A percentile compares a stretch with the other conserved stretches of the same genome.
These are phyloP conservation scores for Isaurus tuberculatus DNA, from an alignment of 92 coral and sea anemone species.

Conservation along the genomic window DNA sequence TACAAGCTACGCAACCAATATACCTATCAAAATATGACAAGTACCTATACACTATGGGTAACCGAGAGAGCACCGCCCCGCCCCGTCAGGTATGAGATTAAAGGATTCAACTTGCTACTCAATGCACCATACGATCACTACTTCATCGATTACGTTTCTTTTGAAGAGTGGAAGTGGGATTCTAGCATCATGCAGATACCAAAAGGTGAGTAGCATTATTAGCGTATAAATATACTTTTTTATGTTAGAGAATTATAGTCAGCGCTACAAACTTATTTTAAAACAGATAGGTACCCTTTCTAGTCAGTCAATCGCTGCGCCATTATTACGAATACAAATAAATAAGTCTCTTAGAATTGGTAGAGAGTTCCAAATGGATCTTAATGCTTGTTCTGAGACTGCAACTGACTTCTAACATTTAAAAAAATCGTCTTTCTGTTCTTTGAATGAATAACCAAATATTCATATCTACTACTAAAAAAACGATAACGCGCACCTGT, in stretches of 20 bases:
- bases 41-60: slow-evolving; percentile 56
- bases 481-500: no score
- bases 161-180: slow-evolving; percentile 56
- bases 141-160: slow-evolving; percentile 55
- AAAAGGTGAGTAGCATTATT: slow-evolving; percentile 27
- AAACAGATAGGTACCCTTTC: no score
- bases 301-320: no score
- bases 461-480: no score
- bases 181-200: slow-evolving; percentile 54
- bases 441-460: no score
- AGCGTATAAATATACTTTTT: neutral
- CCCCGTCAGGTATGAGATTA: slow-evolving; percentile 61
- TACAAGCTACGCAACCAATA: slow-evolving; percentile 51
- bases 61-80: slow-evolving; percentile 51
- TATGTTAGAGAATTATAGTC: neutral
- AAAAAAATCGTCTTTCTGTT: no score
- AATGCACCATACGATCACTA: slow-evolving; percentile 57
- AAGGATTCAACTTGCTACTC: slow-evolving; percentile 54
- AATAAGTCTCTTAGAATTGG: no score
- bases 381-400: no score
- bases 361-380: no score
- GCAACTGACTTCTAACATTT: no score
- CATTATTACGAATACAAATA: no score
- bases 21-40: slow-evolving; percentile 35
- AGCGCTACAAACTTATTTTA: no score